Base-by-base conservation (phyloP, 2,888 invertebrate species). In the Lottia scabra region DNA sequence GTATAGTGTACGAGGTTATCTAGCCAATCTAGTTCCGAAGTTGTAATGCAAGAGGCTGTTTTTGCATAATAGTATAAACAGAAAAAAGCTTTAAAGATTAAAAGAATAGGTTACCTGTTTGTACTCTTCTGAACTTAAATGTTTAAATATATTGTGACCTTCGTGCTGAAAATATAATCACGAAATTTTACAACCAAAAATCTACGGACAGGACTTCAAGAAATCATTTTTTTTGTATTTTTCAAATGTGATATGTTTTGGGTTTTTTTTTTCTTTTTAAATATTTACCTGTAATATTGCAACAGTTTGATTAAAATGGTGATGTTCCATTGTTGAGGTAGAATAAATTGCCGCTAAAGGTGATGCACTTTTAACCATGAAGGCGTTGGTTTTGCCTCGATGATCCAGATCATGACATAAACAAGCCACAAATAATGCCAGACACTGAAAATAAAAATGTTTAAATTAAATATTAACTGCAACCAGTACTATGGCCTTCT, bases 381-480 rank as follows among this genome's bases (percentile, higher is more conserved):
- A 96, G 85, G 94, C 94, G 87, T 96, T 96, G 75, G 95, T 96
- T 88, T 95, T 95, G 0, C 95, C 95, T 38, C 95, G 91, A 86
- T 96, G 96, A 85, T 96, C 96, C 83, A 96, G 88, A 86, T 96
- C 96, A 84, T 96, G 96, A 85, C 96, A 96, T 6, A 96, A 91
- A 64, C 94, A 93, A 0, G 94, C 94, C 75, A 95, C 94, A 85
- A 93, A 96, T 70, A 96, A 89, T 0, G 95, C 94, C 71, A 96
- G 89, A 76, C 93, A 91, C 95, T 95, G 89, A 26, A 91, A 90
- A 67, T 48, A 45, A 13, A 26, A 63, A 12, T 19, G 64, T 26
- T 16, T 3, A 26, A 48, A 43, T 4, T 26, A 19, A 10, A 23
- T 30, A 26, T 8, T n/a, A 12, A 56, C 26, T n/a, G n/a, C n/a